Percentiles rank a stretch among this genome's conserved stretches.
These are phyloP conservation scores for Eidolon helvum DNA, from an alignment of 2,113 vertebrate genomes.

Conservation along the genomic window DNA sequence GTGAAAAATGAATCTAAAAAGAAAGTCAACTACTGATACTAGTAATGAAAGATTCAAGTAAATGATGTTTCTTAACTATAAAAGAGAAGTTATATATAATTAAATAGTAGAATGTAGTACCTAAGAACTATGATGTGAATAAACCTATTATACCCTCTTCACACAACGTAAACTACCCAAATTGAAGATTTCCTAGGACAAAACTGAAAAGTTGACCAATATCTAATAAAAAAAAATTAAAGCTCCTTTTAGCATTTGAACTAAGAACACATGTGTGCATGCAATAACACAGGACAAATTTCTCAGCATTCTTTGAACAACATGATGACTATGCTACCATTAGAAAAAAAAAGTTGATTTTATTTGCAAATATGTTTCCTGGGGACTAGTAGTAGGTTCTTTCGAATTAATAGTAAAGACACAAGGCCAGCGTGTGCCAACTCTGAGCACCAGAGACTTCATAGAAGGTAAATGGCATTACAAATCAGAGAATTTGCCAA, in stretches of 20 bases:
- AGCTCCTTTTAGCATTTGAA: not conserved
- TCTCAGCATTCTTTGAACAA: constrained; percentile 20
- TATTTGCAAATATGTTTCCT: constrained; percentile 55
- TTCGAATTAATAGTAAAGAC: constrained; percentile 67
- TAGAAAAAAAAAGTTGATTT: not conserved
- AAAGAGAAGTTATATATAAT: not conserved
- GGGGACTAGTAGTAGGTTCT: constrained; percentile 45
- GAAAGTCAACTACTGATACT: not conserved
- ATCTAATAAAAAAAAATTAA: not conserved
- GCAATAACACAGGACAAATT: not conserved
- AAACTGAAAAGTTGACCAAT: not conserved
- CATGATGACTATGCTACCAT: not conserved
- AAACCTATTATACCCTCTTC: constrained; percentile 14
- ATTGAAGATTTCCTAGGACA: constrained; percentile 13
- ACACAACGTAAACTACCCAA: not conserved
- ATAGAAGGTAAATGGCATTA: constrained; percentile 9
- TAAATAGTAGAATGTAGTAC: not conserved
- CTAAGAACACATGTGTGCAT: not conserved
- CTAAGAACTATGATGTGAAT: not conserved
- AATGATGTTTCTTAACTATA: not conserved
- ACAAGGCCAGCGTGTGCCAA: constrained; percentile 20
- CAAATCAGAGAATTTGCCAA: constrained; percentile 10
- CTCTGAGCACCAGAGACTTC: constrained; percentile 69
- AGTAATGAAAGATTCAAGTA: not conserved
- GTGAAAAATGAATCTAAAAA: not conserved